Evolutionary conservation across 1,140 invertebrate species (phyloP), one percentile per base, ranked within the genome.

Genomic region (roundworm (Caenorhabditis elegans)): DNA sequence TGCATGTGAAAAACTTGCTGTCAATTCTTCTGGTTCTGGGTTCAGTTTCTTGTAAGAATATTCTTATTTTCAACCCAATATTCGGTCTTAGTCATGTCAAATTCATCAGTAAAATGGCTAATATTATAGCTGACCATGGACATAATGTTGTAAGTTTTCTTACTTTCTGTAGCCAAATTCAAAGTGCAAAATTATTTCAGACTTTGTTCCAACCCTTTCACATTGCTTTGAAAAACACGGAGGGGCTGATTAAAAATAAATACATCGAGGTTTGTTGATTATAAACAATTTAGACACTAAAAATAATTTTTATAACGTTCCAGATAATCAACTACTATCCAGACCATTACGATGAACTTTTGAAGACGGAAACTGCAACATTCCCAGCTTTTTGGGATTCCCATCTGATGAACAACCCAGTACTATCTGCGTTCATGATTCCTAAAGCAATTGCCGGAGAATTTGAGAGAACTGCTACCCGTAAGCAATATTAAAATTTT

Each of bases 141-240:
- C 53, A 60, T n/a, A 60, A 60, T 60, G 53, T 60, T 26, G 53
- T 60, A 34, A 60, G 53, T 60, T 60, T 53, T 48, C n/a, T 5
- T 3, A 48, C n/a, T 48, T 10, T 48, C 3, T 17, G 22, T 5
- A 8, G 4, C 4, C 11, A 8, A 48, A 26, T 53, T 43, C 5
- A 43, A 43, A 43, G 39, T 15, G 15, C 39, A 8, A 26, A 24
- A 24, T 2, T n/a, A 39, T 39, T 70, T 39, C 34, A 70, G 60
- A 70, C 60, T 10, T n/a, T 70, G 5, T 70, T 70, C n/a, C 60
- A 70, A 39, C 60, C 60, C 6, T 36, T 34, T 22, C 60, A 70
- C n/a, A 39, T 70, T 70, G 34, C 60, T 10, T 8, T 70, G 60
- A 70, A 70, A n/a, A 70, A 70, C 34, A 36, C 26, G 1, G 60